A percentile compares a stretch with the other conserved stretches of the same genome.
Evolutionary conservation across 1,140 invertebrate species (phyloP).

Genomic region (Arctopsyche grandis): DNA sequence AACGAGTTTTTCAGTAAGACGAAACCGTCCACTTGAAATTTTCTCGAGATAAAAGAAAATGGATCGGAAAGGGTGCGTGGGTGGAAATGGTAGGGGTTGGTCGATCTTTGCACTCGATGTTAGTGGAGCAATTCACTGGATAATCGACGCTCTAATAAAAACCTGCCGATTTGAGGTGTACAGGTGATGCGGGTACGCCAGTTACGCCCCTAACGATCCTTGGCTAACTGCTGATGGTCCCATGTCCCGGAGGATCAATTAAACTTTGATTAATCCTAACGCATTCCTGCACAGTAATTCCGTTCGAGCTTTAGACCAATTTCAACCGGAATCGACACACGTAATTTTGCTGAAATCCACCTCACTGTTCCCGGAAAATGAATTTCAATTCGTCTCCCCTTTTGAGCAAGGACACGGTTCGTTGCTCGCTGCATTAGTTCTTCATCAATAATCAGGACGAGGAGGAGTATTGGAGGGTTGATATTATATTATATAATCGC

Average conservation of each 20-base stretch:
- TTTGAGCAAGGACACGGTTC: neutral
- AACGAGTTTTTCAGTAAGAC: neutral
- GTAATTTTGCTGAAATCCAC: no score
- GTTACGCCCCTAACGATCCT: constrained; percentile 12
- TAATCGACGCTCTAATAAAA: constrained; percentile 15
- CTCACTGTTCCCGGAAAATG: neutral
- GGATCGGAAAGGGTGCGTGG: neutral
- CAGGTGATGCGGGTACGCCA: constrained; percentile 15
- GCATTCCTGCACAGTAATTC: neutral
- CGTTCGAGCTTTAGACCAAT: neutral
- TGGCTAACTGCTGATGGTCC: neutral
- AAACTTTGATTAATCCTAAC: constrained; percentile 32
- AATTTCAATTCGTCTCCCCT: constrained; percentile 18
- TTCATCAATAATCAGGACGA: constrained; percentile 16
- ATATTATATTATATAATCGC: neutral
- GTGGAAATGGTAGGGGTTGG: no score
- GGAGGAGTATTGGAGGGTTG: neutral
- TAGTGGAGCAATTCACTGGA: neutral
- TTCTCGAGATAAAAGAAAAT: constrained; percentile 8
- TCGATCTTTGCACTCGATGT: neutral
- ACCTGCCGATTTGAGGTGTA: neutral
- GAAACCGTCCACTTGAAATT: neutral
- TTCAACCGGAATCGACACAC: neutral
- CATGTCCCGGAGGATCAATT: constrained; percentile 18
- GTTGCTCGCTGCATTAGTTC: constrained; percentile 22